These are phyloP conservation scores for Amphibalanus amphitrite DNA, from an alignment of 1,140 invertebrate genomes.

Conservation along the genomic window DNA sequence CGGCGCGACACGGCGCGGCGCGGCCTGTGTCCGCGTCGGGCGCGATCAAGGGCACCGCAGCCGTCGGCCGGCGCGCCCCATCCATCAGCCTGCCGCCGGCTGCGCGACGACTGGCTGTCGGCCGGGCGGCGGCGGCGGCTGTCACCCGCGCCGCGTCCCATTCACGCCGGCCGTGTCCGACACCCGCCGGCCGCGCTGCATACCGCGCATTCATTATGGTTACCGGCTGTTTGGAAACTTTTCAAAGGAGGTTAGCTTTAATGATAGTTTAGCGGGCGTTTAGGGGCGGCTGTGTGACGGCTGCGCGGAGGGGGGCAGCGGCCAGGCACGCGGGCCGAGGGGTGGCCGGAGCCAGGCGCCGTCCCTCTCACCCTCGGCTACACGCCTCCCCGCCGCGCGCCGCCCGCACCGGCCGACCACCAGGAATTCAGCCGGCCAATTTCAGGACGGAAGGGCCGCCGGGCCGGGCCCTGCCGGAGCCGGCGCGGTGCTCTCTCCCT, in stretches of 20 bases:
- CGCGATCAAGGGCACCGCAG: background rate
- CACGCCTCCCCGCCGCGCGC: no score
- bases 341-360: no score
- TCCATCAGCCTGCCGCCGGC: background rate
- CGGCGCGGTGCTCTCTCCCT: no score
- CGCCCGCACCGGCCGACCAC: no score
- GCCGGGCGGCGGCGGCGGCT: background rate
- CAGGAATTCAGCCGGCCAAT: background rate
- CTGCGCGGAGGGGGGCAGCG: no score
- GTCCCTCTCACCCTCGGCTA: no score
- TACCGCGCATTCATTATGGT: background rate
- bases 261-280: background rate
- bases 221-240: background rate
- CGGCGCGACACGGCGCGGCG: background rate
- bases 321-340: background rate
- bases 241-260: conserved; percentile 1
- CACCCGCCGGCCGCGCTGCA: background rate
- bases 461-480: no score
- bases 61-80: background rate
- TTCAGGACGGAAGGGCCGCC: background rate
- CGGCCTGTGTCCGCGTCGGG: background rate
- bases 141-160: background rate
- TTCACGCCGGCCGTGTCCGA: background rate
- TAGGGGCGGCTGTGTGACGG: background rate
- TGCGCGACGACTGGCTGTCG: background rate